Conservation (phyloP, 1,140 invertebrate genomes). For the Nylanderia fulva region DNA sequence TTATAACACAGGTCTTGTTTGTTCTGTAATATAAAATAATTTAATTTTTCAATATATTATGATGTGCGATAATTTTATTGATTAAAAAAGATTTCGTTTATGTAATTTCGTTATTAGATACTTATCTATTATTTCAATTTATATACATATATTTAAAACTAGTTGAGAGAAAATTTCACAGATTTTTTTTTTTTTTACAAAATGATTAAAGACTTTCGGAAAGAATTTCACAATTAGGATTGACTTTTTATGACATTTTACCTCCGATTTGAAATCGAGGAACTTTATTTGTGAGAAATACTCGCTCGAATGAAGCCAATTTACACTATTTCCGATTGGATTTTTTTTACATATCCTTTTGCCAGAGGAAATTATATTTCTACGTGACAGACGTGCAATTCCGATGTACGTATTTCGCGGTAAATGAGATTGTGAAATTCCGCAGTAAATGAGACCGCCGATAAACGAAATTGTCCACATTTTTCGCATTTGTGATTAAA, state of each 20-base stretch:
- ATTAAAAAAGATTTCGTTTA: not conserved
- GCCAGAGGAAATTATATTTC: constrained; percentile 46
- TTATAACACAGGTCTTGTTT: too few species aligned
- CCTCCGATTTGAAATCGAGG: not conserved
- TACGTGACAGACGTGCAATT: constrained; percentile 28
- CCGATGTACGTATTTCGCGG: constrained; percentile 5
- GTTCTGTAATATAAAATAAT: too few species aligned
- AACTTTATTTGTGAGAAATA: constrained; percentile 25
- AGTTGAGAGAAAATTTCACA: not conserved
- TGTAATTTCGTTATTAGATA: not conserved
- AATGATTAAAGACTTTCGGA: not conserved
- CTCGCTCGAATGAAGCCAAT: constrained; percentile 38
- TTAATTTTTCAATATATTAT: too few species aligned
- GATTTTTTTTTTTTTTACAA: not conserved
- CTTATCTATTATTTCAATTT: not conserved
- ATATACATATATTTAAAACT: not conserved
- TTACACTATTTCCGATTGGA: constrained; percentile 45
- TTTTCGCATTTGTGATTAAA: not conserved
- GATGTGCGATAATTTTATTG: not conserved
- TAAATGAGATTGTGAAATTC: constrained; percentile 22
- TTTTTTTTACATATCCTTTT: constrained; percentile 23
- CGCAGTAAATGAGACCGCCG: constrained; percentile 14
- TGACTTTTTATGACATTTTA: constrained; percentile 24
- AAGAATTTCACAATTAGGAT: constrained; percentile 3
- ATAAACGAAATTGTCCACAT: constrained; percentile 20